Base-by-base conservation (phyloP, 2,113 vertebrate genomes). In the Morone saxatilis region DNA sequence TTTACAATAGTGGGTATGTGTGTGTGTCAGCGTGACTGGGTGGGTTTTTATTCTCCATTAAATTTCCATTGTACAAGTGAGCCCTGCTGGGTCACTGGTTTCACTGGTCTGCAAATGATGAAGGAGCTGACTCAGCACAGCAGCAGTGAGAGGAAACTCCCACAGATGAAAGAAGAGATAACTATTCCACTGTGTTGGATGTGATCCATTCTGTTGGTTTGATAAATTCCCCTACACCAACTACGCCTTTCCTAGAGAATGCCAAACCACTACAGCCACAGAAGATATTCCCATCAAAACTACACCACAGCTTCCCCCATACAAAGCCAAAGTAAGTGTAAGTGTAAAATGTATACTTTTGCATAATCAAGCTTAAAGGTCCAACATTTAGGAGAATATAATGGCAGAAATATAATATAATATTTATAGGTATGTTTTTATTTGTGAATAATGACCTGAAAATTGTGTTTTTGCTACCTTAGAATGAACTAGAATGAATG, bases 251-350 rank as follows among this genome's bases (percentile, higher is more conserved):
- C 65, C 56, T 60, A 62, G 17, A 75, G 67, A 66, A 73, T 85
- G 85, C 89, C 70, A 80, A 84, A 88, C 88, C 92, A 60, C 90
- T 11, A 54, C 43, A 72, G 71, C 85, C 90, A 71, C 88, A 86
- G 78, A 85, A 76, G 74, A 76, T 70, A 69, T 72, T 87, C 83
- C 89, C 89, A 86, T 91, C 70, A 81, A 84, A 90, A 79, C 84
- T 76, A 40, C 83, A 88, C 71, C 76, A 71, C 60, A 60, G 70
- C 61, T 63, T 85, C 76, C 70, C 48, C 61, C 68, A 60, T 78
- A 77, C 56, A 65, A 19, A 65, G 68, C 61, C 1, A 8, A 69
- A 54, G 31, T 65, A 19, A 5, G 43, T 25, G 25, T 25, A 25
- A 25, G 25, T 25, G 25, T 25, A 25, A 74, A 45, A 36, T 47